Conservation (phyloP, 1,140 invertebrate genomes). For the Ceratosolen solmsi region DNA sequence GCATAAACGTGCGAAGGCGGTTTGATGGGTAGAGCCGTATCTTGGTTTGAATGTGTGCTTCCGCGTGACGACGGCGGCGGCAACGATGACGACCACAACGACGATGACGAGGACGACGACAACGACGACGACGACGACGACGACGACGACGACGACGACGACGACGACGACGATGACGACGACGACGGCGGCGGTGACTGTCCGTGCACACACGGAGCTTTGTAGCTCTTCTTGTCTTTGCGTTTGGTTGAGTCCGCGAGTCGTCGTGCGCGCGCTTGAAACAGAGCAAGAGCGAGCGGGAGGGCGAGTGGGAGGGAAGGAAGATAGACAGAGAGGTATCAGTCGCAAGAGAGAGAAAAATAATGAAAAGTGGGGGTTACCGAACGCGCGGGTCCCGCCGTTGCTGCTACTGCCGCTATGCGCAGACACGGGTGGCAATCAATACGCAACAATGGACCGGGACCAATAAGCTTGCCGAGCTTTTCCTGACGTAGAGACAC, state of each 20-base stretch:
- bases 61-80: background rate
- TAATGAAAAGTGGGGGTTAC: background rate
- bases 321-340: background rate
- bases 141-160: background rate
- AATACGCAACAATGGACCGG: conserved; percentile 73
- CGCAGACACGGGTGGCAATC: conserved; percentile 70
- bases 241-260: background rate
- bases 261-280: background rate
- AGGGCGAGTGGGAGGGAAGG: background rate
- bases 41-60: background rate
- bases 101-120: background rate
- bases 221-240: conserved; percentile 17
- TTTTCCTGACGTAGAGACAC: conserved; percentile 29
- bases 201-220: conserved; percentile 15
- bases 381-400: conserved; percentile 47
- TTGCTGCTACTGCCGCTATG: conserved; percentile 60
- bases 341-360: background rate
- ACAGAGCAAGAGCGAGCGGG: conserved; percentile 33
- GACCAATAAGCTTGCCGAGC: conserved; percentile 71
- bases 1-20: background rate
- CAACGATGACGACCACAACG: too few species aligned
- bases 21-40: background rate
- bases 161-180: background rate
- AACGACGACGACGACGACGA: background rate
- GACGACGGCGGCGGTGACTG: background rate